Conservation (phyloP, 2,888 invertebrate species). For the Polyploca ridens region DNA sequence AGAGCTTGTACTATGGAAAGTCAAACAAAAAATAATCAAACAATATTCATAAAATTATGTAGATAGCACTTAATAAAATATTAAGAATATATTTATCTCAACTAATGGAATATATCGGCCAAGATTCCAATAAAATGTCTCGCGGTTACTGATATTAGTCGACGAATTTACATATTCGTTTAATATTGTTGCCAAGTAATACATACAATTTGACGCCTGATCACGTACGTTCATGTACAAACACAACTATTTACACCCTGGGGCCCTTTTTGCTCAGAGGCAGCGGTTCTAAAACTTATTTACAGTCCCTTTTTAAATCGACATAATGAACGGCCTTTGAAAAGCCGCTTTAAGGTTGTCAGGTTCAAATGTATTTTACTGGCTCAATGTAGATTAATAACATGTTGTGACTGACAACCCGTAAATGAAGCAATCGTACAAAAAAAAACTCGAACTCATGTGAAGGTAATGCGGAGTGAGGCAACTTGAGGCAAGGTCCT, state of each 20-base stretch:
- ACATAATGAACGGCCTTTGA: slow-evolving; percentile 5
- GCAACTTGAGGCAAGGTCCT: too few species aligned
- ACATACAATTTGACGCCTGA: slow-evolving; percentile 3
- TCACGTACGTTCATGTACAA: neutral
- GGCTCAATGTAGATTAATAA: too few species aligned
- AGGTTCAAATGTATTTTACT: too few species aligned
- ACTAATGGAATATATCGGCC: neutral
- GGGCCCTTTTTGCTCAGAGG: neutral
- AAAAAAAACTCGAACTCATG: too few species aligned
- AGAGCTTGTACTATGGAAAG: too few species aligned
- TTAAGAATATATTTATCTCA: neutral
- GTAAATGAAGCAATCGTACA: too few species aligned
- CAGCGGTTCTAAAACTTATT: slow-evolving; percentile 2
- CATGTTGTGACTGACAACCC: too few species aligned
- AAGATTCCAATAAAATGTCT: neutral
- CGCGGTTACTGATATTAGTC: slow-evolving; percentile 1
- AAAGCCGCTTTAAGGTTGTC: neutral
- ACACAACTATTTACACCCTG: slow-evolving; percentile 2
- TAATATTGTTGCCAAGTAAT: slow-evolving; percentile 11
- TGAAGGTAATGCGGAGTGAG: too few species aligned
- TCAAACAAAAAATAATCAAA: too few species aligned
- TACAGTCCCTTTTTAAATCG: neutral
- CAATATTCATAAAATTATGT: neutral
- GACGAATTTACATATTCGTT: slow-evolving; percentile 13
- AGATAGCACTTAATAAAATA: neutral